Conservation (phyloP, 2,797 vertebrate genomes). For the Gadopsis marmoratus region DNA sequence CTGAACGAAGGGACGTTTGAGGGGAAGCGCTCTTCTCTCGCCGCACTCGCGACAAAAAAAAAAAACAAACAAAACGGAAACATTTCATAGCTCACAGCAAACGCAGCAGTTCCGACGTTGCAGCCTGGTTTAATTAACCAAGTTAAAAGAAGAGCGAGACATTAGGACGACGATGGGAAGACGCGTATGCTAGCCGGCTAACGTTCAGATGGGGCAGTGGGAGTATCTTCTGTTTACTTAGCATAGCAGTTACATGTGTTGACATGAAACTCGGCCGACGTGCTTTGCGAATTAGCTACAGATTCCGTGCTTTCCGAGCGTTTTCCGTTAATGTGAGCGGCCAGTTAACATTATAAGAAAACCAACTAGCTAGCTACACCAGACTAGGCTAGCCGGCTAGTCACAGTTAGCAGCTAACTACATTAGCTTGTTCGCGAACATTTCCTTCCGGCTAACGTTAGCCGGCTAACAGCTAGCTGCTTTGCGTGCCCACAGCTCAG, state of each 20-base stretch:
- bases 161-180: rapidly evolving
- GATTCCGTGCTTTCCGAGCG: rapidly evolving
- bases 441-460: slow-evolving; percentile 16
- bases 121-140: rapidly evolving
- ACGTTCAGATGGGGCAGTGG: not conserved
- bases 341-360: not conserved
- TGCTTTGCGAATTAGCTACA: rapidly evolving
- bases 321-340: not conserved
- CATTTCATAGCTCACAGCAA: not conserved
- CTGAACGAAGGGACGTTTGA: not conserved
- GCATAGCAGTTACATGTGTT: not conserved
- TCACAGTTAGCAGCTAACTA: slow-evolving; percentile 32
- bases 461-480: slow-evolving; percentile 23
- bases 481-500: not conserved
- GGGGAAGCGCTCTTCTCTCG: not conserved
- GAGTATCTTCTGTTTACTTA: not conserved
- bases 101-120: rapidly evolving
- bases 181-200: not conserved
- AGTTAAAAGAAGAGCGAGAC: rapidly evolving
- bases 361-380: not conserved
- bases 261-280: rapidly evolving
- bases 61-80: not conserved
- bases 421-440: slow-evolving; percentile 13
- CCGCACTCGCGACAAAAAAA: not conserved
- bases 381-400: not conserved